These are phyloP conservation scores for Cynaeus angustus DNA, from an alignment of 2,888 invertebrate genomes.

Conservation along the genomic window DNA sequence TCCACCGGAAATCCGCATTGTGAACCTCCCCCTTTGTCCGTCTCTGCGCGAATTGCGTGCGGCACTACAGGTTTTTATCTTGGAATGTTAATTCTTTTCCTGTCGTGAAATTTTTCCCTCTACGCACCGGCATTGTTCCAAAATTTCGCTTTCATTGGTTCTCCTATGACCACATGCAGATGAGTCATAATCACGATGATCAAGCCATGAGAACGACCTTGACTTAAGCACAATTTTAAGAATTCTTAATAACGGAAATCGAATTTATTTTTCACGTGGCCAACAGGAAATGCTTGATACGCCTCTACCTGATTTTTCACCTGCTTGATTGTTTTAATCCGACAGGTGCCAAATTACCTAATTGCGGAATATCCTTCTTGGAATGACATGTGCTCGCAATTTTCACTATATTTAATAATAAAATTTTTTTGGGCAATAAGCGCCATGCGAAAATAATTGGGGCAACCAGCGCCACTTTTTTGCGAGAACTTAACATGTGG, in stretches of 20 bases:
- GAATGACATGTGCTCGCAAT: constrained; percentile 37
- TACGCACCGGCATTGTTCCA: constrained; percentile 33
- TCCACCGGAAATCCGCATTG: constrained; percentile 27
- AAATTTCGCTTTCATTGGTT: constrained; percentile 38
- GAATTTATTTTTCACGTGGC: constrained; percentile 26
- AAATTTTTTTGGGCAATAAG: constrained; percentile 16
- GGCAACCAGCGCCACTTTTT: constrained; percentile 19
- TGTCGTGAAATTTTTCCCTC: constrained; percentile 32
- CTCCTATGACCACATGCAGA: constrained; percentile 6
- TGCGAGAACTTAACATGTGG: constrained; percentile 14
- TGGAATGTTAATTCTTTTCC: constrained; percentile 42
- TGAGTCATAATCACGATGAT: constrained; percentile 29
- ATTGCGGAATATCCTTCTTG: constrained; percentile 22
- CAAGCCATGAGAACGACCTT: constrained; percentile 35
- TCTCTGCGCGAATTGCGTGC: constrained; percentile 35
- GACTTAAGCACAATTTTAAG: constrained; percentile 36
- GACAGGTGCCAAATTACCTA: constrained; percentile 32
- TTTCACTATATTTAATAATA: constrained; percentile 26
- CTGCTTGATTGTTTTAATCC: constrained; percentile 33
- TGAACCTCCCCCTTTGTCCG: constrained; percentile 12
- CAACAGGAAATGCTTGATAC: constrained; percentile 36
- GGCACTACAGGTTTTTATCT: constrained; percentile 27
- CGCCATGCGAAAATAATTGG: constrained; percentile 28
- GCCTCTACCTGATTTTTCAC: constrained; percentile 39
- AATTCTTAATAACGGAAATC: constrained; percentile 38